Conservation (phyloP, 2,888 invertebrate species). For the Parnassius mnemosyne region DNA sequence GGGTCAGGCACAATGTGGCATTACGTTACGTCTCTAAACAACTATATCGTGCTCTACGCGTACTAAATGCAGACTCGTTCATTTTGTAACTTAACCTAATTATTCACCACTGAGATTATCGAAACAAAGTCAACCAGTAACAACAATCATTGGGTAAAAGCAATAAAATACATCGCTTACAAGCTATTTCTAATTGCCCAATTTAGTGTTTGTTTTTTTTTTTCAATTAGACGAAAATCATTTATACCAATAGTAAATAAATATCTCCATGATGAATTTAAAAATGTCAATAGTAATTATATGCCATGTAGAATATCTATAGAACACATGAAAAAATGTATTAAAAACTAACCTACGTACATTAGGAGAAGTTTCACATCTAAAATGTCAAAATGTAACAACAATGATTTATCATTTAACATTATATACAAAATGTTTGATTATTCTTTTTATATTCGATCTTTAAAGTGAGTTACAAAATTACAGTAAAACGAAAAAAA, state of each 20-base stretch:
- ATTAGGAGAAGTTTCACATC: conserved; percentile 61
- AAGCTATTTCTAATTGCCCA: background rate
- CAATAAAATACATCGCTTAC: conserved; percentile 9
- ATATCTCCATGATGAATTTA: conserved; percentile 35
- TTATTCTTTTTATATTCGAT: conserved; percentile 31
- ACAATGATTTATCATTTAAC: conserved; percentile 58
- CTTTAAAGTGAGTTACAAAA: conserved; percentile 48
- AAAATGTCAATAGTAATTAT: conserved; percentile 45
- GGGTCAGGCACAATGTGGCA: conserved; percentile 71
- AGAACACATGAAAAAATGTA: conserved; percentile 52
- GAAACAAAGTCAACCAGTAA: conserved; percentile 35
- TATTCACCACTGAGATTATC: conserved; percentile 52
- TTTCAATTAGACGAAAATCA: conserved; percentile 14
- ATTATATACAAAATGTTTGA: conserved; percentile 62
- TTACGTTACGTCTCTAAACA: conserved; percentile 41
- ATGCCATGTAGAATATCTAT: conserved; percentile 43
- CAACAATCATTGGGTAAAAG: conserved; percentile 12
- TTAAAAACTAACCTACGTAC: conserved; percentile 46
- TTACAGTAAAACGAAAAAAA: conserved; percentile 46
- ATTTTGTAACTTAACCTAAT: conserved; percentile 67
- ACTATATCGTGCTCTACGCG: conserved; percentile 50
- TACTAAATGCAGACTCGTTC: conserved; percentile 70
- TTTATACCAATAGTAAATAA: conserved; percentile 38
- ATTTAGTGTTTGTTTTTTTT: background rate
- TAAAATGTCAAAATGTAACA: conserved; percentile 72